Evolutionary conservation across 35 echinoderm and acorn worm genomes (phyloP).

Genomic region (Lytechinus pictus): DNA sequence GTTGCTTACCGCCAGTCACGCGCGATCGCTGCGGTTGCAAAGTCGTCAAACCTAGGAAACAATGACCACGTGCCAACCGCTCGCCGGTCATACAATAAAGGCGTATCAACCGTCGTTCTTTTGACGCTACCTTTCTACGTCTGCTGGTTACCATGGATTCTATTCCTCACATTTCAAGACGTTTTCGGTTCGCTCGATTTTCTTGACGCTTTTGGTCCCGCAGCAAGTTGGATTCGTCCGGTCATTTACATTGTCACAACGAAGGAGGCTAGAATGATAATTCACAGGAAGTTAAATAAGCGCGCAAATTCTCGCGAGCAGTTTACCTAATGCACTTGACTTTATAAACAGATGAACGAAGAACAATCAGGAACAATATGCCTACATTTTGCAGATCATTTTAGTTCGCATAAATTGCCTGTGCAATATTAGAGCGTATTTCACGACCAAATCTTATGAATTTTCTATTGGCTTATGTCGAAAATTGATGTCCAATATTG

Average conservation of each 20-base stretch:
- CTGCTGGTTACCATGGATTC: conserved; percentile 17
- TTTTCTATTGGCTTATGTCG: too few relatives aligned
- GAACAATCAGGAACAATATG: too few relatives aligned
- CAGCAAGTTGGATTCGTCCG: neutral
- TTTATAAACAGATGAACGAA: too few relatives aligned
- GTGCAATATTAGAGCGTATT: too few relatives aligned
- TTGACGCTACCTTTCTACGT: conserved; percentile 22
- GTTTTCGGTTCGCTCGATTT: neutral
- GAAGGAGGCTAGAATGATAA: neutral
- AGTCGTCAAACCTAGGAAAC: neutral
- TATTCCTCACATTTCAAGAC: conserved; percentile 8
- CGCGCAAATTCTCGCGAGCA: neutral
- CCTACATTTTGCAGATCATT: too few relatives aligned
- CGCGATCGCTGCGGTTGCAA: neutral
- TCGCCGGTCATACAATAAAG: neutral
- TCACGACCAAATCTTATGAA: too few relatives aligned
- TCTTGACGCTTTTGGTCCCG: neutral
- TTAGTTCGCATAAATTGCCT: too few relatives aligned
- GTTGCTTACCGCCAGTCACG: neutral
- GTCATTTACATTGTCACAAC: conserved; percentile 3
- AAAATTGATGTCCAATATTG: too few relatives aligned
- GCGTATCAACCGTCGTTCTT: conserved; percentile 16
- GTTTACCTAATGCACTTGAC: neutral
- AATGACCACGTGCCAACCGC: neutral
- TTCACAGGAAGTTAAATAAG: neutral